phyloP scores from a whole-genome alignment of 2,113 vertebrate species.

The Daubentonia madagascariensis region DNA sequence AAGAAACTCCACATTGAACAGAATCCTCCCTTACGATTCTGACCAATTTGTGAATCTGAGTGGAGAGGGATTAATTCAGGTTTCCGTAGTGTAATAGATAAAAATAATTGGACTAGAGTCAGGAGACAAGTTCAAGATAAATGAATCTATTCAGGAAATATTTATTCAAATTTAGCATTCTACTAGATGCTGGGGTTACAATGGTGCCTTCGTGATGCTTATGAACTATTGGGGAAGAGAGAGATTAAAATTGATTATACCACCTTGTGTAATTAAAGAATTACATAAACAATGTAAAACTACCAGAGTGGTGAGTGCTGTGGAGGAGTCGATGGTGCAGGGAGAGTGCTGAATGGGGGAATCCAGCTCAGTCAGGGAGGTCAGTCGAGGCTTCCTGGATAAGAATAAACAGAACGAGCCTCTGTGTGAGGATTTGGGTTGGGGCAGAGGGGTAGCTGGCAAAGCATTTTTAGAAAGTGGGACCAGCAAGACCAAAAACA shows the following conservation, averaged over 20 bases:
- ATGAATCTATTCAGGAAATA: constrained; percentile 17
- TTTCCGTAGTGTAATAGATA: background rate
- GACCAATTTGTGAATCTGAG: background rate
- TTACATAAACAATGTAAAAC: background rate
- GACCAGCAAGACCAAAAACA: background rate
- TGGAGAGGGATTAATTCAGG: background rate
- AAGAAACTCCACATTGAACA: background rate
- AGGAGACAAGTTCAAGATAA: constrained; percentile 7
- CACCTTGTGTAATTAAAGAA: background rate
- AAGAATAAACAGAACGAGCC: no score
- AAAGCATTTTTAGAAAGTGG: background rate
- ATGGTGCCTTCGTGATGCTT: background rate
- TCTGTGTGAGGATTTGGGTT: background rate
- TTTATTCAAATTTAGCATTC: background rate
- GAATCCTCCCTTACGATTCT: constrained; percentile 29
- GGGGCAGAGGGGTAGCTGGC: background rate
- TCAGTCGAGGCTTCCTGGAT: background rate
- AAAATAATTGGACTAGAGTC: constrained; percentile 4
- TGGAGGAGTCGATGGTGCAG: background rate
- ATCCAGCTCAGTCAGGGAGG: background rate
- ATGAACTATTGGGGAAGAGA: background rate
- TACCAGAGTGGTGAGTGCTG: background rate
- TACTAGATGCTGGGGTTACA: background rate
- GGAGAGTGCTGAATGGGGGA: background rate
- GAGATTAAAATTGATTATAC: background rate